phyloP scores from a whole-genome alignment of 1,140 invertebrate genomes.

The Lepidurus apus region DNA sequence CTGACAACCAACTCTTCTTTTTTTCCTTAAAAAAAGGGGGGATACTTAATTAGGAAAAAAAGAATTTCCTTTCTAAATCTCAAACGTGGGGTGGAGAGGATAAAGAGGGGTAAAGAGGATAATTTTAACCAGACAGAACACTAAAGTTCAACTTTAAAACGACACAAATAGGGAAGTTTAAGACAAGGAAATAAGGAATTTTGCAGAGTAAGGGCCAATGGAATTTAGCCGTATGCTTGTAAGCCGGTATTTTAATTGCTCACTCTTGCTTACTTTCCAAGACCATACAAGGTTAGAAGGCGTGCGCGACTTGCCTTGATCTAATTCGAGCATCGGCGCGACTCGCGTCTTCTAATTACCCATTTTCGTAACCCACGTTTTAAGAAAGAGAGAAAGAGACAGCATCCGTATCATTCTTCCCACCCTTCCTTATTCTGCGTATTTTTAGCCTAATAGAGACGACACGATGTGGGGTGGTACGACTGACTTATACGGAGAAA shows the following conservation, averaged over 20 bases:
- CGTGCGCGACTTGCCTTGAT: neutral
- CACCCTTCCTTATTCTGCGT: constrained; percentile 6
- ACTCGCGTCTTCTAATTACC: neutral
- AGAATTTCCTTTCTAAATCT: too few species aligned
- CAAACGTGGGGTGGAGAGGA: too few species aligned
- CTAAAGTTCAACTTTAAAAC: too few species aligned
- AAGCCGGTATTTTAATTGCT: neutral
- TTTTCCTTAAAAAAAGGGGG: too few species aligned
- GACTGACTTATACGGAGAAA: neutral
- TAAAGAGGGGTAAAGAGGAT: too few species aligned
- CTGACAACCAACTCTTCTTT: too few species aligned
- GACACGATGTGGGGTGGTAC: neutral
- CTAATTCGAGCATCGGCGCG: neutral
- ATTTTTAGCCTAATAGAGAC: neutral
- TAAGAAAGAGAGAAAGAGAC: neutral
- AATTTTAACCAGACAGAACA: too few species aligned
- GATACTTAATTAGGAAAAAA: too few species aligned
- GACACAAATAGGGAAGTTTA: too few species aligned
- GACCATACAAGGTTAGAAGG: neutral
- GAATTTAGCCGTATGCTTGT: too few species aligned
- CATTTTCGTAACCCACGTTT: neutral
- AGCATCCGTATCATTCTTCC: neutral
- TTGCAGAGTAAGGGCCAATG: too few species aligned
- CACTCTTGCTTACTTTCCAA: neutral
- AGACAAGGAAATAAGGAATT: too few species aligned